A percentile compares a stretch with the other conserved stretches of the same genome.
Conservation (phyloP, 2,888 invertebrate species). For the Xiphydria camelus region DNA sequence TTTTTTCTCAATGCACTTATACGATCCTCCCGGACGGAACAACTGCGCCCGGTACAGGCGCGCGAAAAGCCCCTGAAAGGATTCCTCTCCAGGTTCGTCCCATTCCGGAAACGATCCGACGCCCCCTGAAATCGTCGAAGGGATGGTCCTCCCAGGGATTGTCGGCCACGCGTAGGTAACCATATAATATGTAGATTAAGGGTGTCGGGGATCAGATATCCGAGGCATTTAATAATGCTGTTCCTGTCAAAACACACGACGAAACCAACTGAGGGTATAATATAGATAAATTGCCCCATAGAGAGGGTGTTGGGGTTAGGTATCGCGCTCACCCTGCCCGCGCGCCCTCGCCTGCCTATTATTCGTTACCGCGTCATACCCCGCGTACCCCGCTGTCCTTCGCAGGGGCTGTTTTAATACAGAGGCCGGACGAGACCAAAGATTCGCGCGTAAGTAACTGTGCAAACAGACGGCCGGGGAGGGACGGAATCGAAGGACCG, state of each 20-base stretch:
- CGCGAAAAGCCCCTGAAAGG: too few species aligned
- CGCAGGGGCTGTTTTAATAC: slow-evolving; percentile 38
- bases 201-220: slow-evolving; percentile 56
- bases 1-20: too few species aligned
- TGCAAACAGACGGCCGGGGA: slow-evolving; percentile 11
- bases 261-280: slow-evolving; percentile 55
- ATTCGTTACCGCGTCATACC: slow-evolving; percentile 17
- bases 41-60: too few species aligned
- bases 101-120: too few species aligned
- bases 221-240: slow-evolving; percentile 57
- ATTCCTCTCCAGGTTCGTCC: too few species aligned
- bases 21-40: too few species aligned
- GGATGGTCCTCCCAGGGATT: slow-evolving; percentile 30
- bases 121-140: too few species aligned
- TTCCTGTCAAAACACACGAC: slow-evolving; percentile 57
- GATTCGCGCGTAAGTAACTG: slow-evolving; percentile 41
- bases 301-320: slow-evolving; percentile 32
- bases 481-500: slow-evolving; percentile 24
- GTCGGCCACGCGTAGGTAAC: slow-evolving; percentile 47
- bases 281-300: slow-evolving; percentile 55
- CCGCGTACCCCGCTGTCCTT: slow-evolving; percentile 15
- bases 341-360: slow-evolving; percentile 6
- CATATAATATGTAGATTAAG: slow-evolving; percentile 58
- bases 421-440: slow-evolving; percentile 26
- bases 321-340: slow-evolving; percentile 13